Evolutionary conservation across 2,113 vertebrate species (phyloP).

Genomic region (Hyperoodon ampullatus): DNA sequence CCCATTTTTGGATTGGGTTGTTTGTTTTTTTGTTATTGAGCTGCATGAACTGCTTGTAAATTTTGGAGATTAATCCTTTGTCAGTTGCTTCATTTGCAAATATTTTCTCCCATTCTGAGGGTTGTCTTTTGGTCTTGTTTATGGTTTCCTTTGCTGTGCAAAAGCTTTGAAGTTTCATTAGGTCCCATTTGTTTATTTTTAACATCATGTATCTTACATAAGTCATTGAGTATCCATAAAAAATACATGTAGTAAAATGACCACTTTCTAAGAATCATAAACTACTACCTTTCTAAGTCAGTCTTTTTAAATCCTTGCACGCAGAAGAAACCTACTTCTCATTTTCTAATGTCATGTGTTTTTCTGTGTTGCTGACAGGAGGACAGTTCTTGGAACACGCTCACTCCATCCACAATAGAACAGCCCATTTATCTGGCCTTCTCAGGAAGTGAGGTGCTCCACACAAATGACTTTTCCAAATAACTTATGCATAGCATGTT

Average conservation of each 20-base stretch:
- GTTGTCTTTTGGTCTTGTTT: no score
- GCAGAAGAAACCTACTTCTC: not conserved
- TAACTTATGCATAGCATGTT: not conserved
- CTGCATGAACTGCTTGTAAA: no score
- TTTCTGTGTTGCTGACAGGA: not conserved
- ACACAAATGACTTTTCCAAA: constrained; percentile 15
- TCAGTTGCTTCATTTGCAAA: no score
- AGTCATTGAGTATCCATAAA: not conserved
- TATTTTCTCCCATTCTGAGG: no score
- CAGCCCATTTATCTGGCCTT: not conserved
- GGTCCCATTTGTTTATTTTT: no score
- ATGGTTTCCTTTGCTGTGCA: no score
- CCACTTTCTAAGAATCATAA: constrained; percentile 33
- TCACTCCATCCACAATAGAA: not conserved
- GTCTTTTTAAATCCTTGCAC: not conserved
- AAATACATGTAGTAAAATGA: not conserved
- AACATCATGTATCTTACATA: not conserved
- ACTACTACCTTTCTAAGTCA: not conserved
- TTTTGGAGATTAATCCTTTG: no score
- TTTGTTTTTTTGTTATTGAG: no score
- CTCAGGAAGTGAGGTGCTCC: constrained; percentile 5
- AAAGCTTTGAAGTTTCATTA: no score
- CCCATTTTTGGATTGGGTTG: no score
- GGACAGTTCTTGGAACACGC: not conserved
- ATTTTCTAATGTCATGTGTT: not conserved